A percentile compares a stretch with the other conserved stretches of the same genome.
Evolutionary conservation across 1,140 invertebrate genomes (phyloP).

Genomic region (Cardiocondyla obscurior): DNA sequence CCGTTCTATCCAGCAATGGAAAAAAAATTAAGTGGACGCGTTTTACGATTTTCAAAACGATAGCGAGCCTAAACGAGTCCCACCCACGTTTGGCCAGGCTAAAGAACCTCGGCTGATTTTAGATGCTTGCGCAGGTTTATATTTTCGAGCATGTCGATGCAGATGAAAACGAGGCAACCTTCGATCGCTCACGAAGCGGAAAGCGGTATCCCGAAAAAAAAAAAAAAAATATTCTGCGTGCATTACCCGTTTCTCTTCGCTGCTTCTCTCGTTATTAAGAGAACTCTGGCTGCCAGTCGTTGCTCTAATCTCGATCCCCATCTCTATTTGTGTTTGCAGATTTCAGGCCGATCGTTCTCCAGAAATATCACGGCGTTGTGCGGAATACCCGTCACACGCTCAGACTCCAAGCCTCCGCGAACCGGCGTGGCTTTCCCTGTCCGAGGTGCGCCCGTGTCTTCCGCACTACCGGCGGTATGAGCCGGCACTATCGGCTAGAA

Average conservation of each 20-base stretch:
- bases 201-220: background rate
- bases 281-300: conserved; percentile 11
- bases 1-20: background rate
- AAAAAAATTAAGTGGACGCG: background rate
- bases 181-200: background rate
- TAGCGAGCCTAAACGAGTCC: background rate
- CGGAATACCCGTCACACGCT: conserved; percentile 51
- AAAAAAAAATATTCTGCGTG: too few relatives aligned
- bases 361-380: conserved; percentile 60
- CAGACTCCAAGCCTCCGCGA: conserved; percentile 55
- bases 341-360: conserved; percentile 67
- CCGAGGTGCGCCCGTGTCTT: conserved; percentile 68
- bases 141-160: background rate
- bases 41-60: background rate
- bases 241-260: background rate
- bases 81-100: too few relatives aligned
- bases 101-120: background rate
- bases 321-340: conserved; percentile 76
- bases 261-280: conserved; percentile 5
- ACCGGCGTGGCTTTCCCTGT: conserved; percentile 63
- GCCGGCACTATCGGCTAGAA: conserved; percentile 70
- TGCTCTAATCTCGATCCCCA: conserved; percentile 43
- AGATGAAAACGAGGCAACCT: background rate
- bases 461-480: conserved; percentile 70
- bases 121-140: background rate